These are phyloP conservation scores for Anneissia japonica DNA, from an alignment of 35 echinoderm and acorn worm genomes.

Conservation along the genomic window DNA sequence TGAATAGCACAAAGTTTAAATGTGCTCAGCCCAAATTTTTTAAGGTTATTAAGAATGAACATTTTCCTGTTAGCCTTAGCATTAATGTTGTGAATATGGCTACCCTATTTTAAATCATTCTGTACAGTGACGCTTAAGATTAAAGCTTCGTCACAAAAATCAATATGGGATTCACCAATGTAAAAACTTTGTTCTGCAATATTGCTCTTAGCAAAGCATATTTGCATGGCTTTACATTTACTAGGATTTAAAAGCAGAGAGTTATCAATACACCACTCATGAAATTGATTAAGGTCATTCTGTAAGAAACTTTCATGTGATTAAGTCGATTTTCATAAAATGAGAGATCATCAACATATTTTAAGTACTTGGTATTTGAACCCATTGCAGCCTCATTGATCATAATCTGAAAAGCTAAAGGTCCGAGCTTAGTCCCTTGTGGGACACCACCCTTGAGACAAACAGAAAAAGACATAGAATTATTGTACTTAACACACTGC, in stretches of 20 bases:
- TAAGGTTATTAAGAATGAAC: slow-evolving; percentile 15
- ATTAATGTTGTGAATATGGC: background rate
- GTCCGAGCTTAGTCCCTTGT: slow-evolving; percentile 58
- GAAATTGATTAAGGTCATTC: slow-evolving; percentile 6
- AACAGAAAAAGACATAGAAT: background rate
- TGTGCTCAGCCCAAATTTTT: slow-evolving; percentile 11
- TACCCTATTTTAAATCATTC: slow-evolving; percentile 11
- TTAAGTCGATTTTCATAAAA: slow-evolving; percentile 27
- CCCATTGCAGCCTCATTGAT: slow-evolving; percentile 48
- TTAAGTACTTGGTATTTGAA: slow-evolving; percentile 21
- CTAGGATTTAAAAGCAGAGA: slow-evolving; percentile 33
- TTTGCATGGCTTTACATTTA: slow-evolving; percentile 35
- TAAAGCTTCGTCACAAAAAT: background rate
- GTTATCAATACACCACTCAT: slow-evolving; percentile 22
- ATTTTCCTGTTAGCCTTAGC: slow-evolving; percentile 10
- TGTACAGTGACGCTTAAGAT: background rate
- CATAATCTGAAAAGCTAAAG: slow-evolving; percentile 40
- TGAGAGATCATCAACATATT: slow-evolving; percentile 63
- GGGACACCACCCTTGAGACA: slow-evolving; percentile 35
- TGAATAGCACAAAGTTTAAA: background rate
- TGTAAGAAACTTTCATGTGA: slow-evolving; percentile 14
- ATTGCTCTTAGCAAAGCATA: slow-evolving; percentile 13
- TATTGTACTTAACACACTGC: slow-evolving; percentile 21
- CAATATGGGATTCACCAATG: slow-evolving; percentile 6
- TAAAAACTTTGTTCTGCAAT: background rate